Base-by-base conservation (phyloP, 2,113 vertebrate species). In the Centropristis striata region DNA sequence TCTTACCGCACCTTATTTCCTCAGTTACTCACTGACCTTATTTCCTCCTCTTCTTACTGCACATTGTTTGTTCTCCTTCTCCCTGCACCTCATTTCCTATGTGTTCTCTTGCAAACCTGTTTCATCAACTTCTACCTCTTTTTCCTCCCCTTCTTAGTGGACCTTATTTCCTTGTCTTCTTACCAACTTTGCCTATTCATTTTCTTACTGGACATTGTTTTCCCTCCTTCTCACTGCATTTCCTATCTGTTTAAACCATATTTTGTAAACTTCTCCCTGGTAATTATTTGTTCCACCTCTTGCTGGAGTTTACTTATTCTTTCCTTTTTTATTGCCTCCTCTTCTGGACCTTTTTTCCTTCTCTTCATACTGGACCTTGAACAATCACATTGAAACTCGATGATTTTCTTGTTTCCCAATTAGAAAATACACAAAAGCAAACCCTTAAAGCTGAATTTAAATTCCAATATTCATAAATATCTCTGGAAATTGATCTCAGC, bases 381-480 rank as follows among this genome's bases (percentile, higher is more conserved):
- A 50, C 57, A 59, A 65, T 15, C 44, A 28, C 8, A 11, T 61
- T 58, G 18, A 47, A 50, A 20, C 41, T 76, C 27, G 44, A 44
- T 32, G 39, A 51, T 67, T 42, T 64, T 21, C 20, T 61, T 55
- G 41, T 60, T 47, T 15, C 27, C n/a, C 12, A 21, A 8, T 2
- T 4, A 75, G 1, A 75, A 64, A 23, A 47, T 36, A 57, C 5
- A 54, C 18, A 53, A 69, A 66, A 49, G 27, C 55, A 66, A 20
- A 54, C 46, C 37, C 18, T 21, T 73, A 28, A 25, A 78, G 32
- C 23, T 32, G 10, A 47, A 51, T 42, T 46, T 37, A 42, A 9
- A 59, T 63, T 39, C 42, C 11, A 54, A 51, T 23, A 25, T 47
- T 60, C 10, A 67, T 54, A 55, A 39, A 46, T 46, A 27, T 63